These are phyloP conservation scores for Drosophila miranda DNA, from an alignment of 1,140 invertebrate genomes.

Conservation along the genomic window DNA sequence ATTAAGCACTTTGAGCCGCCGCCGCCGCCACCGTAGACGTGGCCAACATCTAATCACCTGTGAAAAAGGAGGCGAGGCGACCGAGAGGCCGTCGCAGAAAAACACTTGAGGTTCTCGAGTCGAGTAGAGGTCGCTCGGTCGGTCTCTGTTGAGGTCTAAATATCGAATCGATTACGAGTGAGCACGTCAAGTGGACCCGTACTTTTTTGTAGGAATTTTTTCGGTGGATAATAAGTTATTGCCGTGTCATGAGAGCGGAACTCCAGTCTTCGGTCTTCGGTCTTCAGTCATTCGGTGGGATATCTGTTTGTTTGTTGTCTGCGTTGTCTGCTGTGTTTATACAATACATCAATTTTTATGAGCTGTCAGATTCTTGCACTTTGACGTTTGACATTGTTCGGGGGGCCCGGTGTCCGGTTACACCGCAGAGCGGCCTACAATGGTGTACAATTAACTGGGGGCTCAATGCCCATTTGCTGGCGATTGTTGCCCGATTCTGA, in stretches of 20 bases:
- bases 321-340: constrained; percentile 37
- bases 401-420: not conserved
- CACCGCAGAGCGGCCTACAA: constrained; percentile 25
- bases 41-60: constrained; percentile 68
- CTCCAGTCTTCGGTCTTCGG: constrained; percentile 16
- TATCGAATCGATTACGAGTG: constrained; percentile 63
- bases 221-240: constrained; percentile 59
- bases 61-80: constrained; percentile 52
- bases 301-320: constrained; percentile 41
- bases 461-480: constrained; percentile 55
- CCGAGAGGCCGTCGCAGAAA: constrained; percentile 22
- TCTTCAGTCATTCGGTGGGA: too few relatives aligned
- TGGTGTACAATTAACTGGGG: constrained; percentile 62
- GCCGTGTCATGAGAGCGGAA: constrained; percentile 67
- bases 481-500: constrained; percentile 46
- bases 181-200: constrained; percentile 39
- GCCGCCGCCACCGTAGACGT: constrained; percentile 39
- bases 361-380: constrained; percentile 74
- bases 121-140: constrained; percentile 12
- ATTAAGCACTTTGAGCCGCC: constrained; percentile 62
- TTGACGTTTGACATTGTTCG: constrained; percentile 66
- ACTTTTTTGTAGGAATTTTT: constrained; percentile 10
- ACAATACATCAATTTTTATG: constrained; percentile 20
- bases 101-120: constrained; percentile 55
- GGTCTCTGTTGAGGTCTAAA: constrained; percentile 50